Conservation (phyloP, 2,113 vertebrate species). For the Toxotes jaculatrix region DNA sequence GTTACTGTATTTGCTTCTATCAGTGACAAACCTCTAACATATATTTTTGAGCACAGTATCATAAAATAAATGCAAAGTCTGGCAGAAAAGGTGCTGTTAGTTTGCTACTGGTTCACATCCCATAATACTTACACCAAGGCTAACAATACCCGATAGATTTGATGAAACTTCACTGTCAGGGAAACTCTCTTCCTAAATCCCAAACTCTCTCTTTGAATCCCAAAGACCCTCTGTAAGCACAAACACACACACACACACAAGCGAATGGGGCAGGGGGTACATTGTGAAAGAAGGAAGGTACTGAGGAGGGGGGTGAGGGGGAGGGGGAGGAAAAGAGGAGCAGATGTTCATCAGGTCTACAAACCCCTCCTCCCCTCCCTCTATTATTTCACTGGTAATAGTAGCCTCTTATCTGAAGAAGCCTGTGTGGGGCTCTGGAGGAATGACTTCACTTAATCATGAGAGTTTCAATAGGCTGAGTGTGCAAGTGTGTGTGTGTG, state of each 20-base stretch:
- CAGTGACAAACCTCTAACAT: background rate
- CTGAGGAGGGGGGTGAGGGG: conserved; percentile 21
- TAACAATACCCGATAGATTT: background rate
- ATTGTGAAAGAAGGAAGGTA: conserved; percentile 48
- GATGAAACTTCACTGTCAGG: background rate
- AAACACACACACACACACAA: conserved; percentile 24
- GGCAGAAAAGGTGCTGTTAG: background rate
- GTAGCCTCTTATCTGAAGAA: conserved; percentile 75
- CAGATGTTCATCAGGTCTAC: conserved; percentile 75
- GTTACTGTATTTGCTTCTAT: background rate
- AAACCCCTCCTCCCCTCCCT: conserved; percentile 44
- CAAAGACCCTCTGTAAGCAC: conserved; percentile 32
- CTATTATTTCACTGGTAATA: conserved; percentile 74
- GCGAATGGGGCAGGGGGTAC: conserved; percentile 44
- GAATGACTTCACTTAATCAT: conserved; percentile 75
- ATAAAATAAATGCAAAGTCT: background rate
- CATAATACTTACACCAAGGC: background rate
- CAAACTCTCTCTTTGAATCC: conserved; percentile 18
- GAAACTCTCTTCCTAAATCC: conserved; percentile 12
- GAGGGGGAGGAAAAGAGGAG: conserved; percentile 69
- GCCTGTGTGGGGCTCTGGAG: conserved; percentile 60
- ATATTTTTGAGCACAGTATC: background rate
- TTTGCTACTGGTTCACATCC: background rate
- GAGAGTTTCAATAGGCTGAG: conserved; percentile 49
- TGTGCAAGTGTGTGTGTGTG: conserved; percentile 21